A percentile compares a stretch with the other conserved stretches of the same genome.
phyloP scores from a whole-genome alignment of 2,888 invertebrate species.

The Andrena hattorfiana region DNA sequence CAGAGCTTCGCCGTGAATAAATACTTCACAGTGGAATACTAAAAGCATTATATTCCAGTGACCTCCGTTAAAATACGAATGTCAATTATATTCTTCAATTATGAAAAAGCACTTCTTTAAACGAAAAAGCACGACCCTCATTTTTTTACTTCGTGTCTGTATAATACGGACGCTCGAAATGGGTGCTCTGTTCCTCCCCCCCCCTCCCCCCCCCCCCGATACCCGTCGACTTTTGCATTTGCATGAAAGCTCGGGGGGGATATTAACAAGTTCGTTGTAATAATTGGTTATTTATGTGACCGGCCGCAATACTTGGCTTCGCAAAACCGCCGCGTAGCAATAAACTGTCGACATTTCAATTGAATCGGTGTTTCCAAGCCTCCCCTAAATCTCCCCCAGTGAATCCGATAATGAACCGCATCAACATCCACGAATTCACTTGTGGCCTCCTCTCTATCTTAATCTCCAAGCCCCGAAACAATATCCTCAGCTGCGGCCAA shows the following conservation, averaged over 20 bases:
- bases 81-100: neutral
- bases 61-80: neutral
- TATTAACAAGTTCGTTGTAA: neutral
- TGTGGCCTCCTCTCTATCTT: neutral
- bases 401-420: neutral
- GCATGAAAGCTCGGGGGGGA: neutral
- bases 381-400: too few species aligned
- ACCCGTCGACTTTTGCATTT: neutral
- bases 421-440: constrained; percentile 22
- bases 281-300: neutral
- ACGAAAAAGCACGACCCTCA: neutral
- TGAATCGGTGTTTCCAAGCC: too few species aligned
- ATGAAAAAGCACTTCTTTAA: neutral
- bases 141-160: neutral
- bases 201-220: too few species aligned
- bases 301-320: neutral
- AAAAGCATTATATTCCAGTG: neutral
- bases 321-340: neutral
- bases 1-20: neutral
- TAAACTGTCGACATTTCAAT: neutral
- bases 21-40: neutral
- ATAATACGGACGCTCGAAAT: neutral
- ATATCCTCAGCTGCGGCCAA: neutral
- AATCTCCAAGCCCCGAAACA: constrained; percentile 5
- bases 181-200: neutral